These are phyloP conservation scores for Gila robusta DNA, from an alignment of 2,797 vertebrate species.

Conservation along the genomic window DNA sequence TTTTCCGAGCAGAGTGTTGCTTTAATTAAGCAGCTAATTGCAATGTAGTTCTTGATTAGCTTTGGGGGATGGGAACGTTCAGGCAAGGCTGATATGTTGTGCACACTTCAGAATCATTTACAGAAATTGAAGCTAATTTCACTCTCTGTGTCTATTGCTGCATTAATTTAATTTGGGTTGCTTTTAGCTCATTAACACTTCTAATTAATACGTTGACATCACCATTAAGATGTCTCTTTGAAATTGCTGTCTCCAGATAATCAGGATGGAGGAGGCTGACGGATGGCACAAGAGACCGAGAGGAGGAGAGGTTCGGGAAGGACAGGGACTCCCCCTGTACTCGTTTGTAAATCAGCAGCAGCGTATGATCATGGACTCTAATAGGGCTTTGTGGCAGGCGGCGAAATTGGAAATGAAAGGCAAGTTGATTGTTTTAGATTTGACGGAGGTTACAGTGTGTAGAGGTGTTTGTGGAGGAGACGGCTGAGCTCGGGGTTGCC, in stretches of 20 bases:
- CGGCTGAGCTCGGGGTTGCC: constrained; percentile 74
- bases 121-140: constrained; percentile 99
- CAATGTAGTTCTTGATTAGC: constrained; percentile 99
- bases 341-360: constrained; percentile 77
- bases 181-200: constrained; percentile 99
- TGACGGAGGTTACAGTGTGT: constrained; percentile 69
- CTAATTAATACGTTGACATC: constrained; percentile 99
- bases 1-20: constrained; percentile 85
- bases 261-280: constrained; percentile 98
- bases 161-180: constrained; percentile 99
- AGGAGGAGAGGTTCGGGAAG: constrained; percentile 41
- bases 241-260: constrained; percentile 99
- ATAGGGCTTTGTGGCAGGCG: constrained; percentile 80
- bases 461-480: constrained; percentile 61
- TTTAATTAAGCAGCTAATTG: constrained; percentile 99
- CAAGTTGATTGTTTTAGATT: constrained; percentile 85
- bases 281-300: constrained; percentile 89
- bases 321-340: constrained; percentile 60
- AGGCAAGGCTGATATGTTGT: constrained; percentile 97
- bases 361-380: constrained; percentile 80
- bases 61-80: constrained; percentile 99
- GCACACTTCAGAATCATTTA: constrained; percentile 99
- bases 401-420: constrained; percentile 85
- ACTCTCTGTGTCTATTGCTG: constrained; percentile 99
- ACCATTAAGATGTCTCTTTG: constrained; percentile 99